Evolutionary conservation across 1,140 invertebrate genomes (phyloP), one percentile per base, ranked within the genome.

Genomic region (Papilio xuthus): DNA sequence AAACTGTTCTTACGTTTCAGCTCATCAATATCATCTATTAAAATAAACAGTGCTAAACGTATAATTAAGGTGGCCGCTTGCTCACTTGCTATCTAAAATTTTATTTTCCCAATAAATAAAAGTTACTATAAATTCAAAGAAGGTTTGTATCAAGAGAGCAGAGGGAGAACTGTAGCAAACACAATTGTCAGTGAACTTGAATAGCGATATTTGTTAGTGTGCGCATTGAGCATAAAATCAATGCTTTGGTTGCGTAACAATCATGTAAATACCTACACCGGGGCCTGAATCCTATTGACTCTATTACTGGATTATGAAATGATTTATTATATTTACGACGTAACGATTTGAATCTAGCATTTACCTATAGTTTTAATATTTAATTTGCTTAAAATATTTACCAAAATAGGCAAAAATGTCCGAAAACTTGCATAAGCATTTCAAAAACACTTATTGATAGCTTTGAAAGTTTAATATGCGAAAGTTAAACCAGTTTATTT

Each of bases 401-500:
- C 53, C 26, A 67, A 67, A 67, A 67, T 28, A 67, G 4, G 13
- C 26, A 32, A 67, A 67, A 18, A 28, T 28, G 26, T 28, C 26
- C 60, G 32, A 67, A 67, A 67, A 67, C 60, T 67, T 28, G 23
- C 26, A 67, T 67, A 32, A 67, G 26, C 60, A 32, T 67, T 28
- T 28, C 60, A 67, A 67, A 67, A 67, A 47, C 13, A 26, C 44
- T 73, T 26, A 73, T 73, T 13, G 23, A 44, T 44, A 23, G 71
- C 42, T 28, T 73, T 73, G 44, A 73, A 73, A 23, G 42, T 42
- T 18, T 73, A n/a, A 63, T 47, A 73, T 73, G 44, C 26, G 37
- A n/a, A 76, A 76, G 74, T 76, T 76, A 63, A 63, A 76, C 74
- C 60, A 76, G 53, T 63, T 60, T 26, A 76, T 37, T 76, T 60